Base-by-base conservation (phyloP, 2,888 invertebrate genomes). In the Ganaspis brasiliensis region DNA sequence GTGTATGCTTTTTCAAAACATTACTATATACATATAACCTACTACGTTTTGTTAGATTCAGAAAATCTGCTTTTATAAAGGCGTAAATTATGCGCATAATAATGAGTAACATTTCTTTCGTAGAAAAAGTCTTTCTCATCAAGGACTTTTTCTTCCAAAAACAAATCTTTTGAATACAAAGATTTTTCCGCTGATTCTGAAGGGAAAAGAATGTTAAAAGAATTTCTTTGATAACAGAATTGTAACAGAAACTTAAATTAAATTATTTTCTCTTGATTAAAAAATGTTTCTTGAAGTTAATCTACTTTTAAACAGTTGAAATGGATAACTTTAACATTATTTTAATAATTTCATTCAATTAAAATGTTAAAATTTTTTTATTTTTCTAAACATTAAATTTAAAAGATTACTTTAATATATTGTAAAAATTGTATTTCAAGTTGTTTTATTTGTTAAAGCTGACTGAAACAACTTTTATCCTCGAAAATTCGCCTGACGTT, bases 41-140 rank as follows among this genome's bases (percentile, higher is more conserved):
- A 45, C 52, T 52, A 19, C 9, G 19, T 40, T 40, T 9, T 10
- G 40, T 52, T 52, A 52, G 52, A 52, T 52, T 8, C 6, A 2
- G 6, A 52, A 52, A 52, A 16, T 52, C 19, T n/a, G 52, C 16
- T 52, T 52, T 52, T 52, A 52, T 52, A 8, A 16, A 9, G 19
- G 19, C 16, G 52, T 52, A 52, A 52, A 19, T 52, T 52, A 52
- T 52, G 52, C 52, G 52, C 52, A 52, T 52, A 52, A 52, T 52
- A 52, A 52, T 52, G 52, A 52, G 19, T 52, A 52, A 52, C 52
- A 52, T 52, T 52, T 52, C 52, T 52, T 52, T 19, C 1, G 52
- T 19, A 52, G 52, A 52, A 52, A 52, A 52, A 52, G 52, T 52
- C 52, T 52, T 52, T 52, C 52, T 52, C 52, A 52, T 52, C 52